Conservation (phyloP, 1,140 invertebrate genomes). For the Acromyrmex heyeri region DNA sequence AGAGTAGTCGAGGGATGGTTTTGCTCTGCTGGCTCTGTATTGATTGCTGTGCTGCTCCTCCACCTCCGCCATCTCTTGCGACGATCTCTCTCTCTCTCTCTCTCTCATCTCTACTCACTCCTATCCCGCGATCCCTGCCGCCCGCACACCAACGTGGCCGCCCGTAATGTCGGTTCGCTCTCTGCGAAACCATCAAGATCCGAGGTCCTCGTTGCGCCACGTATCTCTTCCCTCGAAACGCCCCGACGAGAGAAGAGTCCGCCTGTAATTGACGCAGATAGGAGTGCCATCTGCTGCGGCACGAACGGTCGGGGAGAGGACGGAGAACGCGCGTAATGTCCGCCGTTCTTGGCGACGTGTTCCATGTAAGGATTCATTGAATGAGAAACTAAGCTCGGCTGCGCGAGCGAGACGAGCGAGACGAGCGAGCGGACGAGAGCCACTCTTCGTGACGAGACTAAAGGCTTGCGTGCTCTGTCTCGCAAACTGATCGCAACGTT, state of each 20-base stretch:
- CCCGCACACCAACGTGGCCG: conserved; percentile 58
- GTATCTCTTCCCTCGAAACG: conserved; percentile 60
- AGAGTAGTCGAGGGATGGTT: conserved; percentile 79
- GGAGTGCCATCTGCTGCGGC: conserved; percentile 55
- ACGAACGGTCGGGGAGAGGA: background rate
- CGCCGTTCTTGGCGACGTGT: conserved; percentile 52
- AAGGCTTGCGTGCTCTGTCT: conserved; percentile 4
- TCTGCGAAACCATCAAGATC: conserved; percentile 75
- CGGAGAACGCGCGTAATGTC: conserved; percentile 50
- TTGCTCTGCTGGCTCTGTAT: conserved; percentile 83
- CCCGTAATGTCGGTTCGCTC: conserved; percentile 69
- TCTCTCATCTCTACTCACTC: conserved; percentile 60
- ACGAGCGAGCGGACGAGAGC: conserved; percentile 4
- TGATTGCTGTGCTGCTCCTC: conserved; percentile 80
- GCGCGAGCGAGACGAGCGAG: background rate
- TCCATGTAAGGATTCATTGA: conserved; percentile 62
- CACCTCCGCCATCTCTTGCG: conserved; percentile 73
- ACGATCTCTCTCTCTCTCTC: conserved; percentile 69
- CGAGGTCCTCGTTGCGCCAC: conserved; percentile 69
- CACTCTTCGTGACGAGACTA: conserved; percentile 28
- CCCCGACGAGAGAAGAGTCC: conserved; percentile 50
- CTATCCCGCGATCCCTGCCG: conserved; percentile 50
- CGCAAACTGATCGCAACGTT: background rate
- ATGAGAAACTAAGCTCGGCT: conserved; percentile 55
- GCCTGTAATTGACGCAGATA: conserved; percentile 66